These are phyloP conservation scores for Baccha elongata DNA, from an alignment of 2,888 invertebrate genomes.

Conservation along the genomic window DNA sequence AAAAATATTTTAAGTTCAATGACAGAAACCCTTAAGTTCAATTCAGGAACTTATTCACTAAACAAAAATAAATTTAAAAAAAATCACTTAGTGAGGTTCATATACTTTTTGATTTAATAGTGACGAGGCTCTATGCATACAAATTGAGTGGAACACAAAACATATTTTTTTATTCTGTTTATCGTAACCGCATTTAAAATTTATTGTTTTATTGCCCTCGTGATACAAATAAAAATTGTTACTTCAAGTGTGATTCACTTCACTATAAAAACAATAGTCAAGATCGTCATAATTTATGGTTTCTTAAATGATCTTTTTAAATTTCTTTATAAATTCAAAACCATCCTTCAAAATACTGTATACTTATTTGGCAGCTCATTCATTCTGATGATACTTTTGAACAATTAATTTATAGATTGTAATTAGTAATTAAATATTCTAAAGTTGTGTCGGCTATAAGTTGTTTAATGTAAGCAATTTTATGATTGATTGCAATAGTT, in stretches of 20 bases:
- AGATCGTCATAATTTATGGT: constrained; percentile 32
- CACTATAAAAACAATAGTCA: neutral
- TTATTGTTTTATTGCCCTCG: constrained; percentile 34
- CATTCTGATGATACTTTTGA: constrained; percentile 27
- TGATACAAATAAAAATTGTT: neutral
- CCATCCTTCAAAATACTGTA: constrained; percentile 57
- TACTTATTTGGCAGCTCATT: constrained; percentile 59
- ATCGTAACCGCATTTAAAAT: constrained; percentile 25
- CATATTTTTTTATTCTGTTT: constrained; percentile 2
- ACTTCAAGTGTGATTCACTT: constrained; percentile 37
- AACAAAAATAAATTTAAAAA: constrained; percentile 4
- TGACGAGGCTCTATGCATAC: constrained; percentile 48
- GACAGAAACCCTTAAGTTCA: neutral
- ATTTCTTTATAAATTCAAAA: constrained; percentile 47
- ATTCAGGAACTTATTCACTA: neutral
- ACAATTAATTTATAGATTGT: constrained; percentile 34
- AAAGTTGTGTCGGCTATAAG: constrained; percentile 1
- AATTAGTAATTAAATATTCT: constrained; percentile 43
- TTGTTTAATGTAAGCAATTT: constrained; percentile 15
- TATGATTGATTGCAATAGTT: constrained; percentile 2
- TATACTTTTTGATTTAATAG: constrained; percentile 33
- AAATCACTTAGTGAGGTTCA: constrained; percentile 9
- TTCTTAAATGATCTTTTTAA: constrained; percentile 21
- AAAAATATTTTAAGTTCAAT: neutral
- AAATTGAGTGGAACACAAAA: constrained; percentile 33